Percentiles rank a stretch among this genome's conserved stretches.
Evolutionary conservation across 2,113 vertebrate genomes (phyloP).

Genomic region (Rhizomys pruinosus): DNA sequence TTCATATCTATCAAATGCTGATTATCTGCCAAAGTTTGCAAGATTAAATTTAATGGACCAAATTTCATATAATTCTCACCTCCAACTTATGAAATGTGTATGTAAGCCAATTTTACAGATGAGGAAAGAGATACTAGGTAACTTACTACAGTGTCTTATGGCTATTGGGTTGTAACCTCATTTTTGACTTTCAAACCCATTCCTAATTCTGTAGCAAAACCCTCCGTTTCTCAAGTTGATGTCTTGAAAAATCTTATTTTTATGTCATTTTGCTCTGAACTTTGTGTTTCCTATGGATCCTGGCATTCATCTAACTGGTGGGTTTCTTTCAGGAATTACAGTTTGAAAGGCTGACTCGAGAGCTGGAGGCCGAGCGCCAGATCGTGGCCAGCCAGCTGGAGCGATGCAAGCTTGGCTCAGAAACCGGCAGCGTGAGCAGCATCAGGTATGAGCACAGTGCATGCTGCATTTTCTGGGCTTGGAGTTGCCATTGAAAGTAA

Average conservation of each 20-base stretch:
- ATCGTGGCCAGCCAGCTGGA: constrained; percentile 98
- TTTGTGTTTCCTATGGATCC: neutral
- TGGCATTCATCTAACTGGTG: constrained; percentile 52
- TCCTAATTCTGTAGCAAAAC: neutral
- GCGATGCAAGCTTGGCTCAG: constrained; percentile 98
- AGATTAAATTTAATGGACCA: neutral
- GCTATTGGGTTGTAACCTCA: neutral
- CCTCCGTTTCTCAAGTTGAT: neutral
- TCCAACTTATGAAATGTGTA: neutral
- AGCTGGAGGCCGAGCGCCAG: constrained; percentile 98
- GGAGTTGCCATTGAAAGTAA: neutral
- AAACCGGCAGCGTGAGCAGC: constrained; percentile 98
- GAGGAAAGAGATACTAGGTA: neutral
- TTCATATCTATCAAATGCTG: neutral
- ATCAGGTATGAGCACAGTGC: constrained; percentile 90
- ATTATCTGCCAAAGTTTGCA: neutral
- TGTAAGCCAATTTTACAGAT: neutral
- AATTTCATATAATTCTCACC: neutral
- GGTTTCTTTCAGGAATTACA: constrained; percentile 93
- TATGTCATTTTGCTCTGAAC: neutral
- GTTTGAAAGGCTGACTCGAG: constrained; percentile 97
- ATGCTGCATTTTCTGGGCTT: neutral
- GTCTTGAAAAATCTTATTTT: neutral
- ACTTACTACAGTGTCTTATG: neutral
- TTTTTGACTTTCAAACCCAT: neutral